Evolutionary conservation across 2,113 vertebrate species (phyloP).

Genomic region (Petroica traversi): DNA sequence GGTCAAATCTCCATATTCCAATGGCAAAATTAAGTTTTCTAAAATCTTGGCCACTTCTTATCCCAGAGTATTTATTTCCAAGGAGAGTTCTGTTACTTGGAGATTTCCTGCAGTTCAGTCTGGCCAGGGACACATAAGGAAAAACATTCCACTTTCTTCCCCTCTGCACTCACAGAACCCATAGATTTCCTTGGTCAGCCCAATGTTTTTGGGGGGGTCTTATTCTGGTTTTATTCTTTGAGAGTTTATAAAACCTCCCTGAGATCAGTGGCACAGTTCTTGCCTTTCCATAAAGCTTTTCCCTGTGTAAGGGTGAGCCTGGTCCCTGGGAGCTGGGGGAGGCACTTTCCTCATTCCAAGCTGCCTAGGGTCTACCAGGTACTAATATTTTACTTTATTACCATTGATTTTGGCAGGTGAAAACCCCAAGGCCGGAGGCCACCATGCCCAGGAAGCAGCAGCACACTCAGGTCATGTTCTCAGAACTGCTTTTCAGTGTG

Average conservation of each 20-base stretch:
- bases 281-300: neutral
- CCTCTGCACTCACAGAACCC: neutral
- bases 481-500: neutral
- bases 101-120: neutral
- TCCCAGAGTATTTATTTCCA: neutral
- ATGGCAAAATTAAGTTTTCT: neutral
- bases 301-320: neutral
- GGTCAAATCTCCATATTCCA: neutral
- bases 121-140: fast-evolving
- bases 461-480: constrained; percentile 35
- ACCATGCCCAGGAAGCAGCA: neutral
- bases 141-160: neutral
- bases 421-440: neutral
- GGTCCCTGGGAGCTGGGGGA: neutral
- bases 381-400: neutral
- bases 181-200: neutral
- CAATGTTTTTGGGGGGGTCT: neutral
- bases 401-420: neutral
- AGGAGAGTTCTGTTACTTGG: neutral
- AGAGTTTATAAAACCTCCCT: neutral
- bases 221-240: neutral
- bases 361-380: fast-evolving
- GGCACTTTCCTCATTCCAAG: neutral
- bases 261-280: neutral
- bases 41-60: neutral